These are phyloP conservation scores for Ectemnius cavifrons DNA, from an alignment of 2,888 invertebrate species.

Conservation along the genomic window DNA sequence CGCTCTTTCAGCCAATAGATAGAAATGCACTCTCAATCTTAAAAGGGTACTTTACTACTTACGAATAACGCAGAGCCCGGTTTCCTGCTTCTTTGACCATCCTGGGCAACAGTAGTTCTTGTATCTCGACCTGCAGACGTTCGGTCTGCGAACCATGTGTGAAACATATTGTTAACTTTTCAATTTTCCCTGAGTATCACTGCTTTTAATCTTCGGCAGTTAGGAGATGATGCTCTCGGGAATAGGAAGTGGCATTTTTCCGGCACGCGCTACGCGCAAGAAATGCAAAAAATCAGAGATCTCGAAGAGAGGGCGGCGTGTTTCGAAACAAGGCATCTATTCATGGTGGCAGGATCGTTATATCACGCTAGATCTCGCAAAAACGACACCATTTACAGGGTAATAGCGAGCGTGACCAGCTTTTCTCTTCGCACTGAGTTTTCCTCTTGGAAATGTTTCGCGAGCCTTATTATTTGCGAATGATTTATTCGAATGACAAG, in stretches of 20 bases:
- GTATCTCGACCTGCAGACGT: constrained; percentile 87
- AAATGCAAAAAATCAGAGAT: constrained; percentile 2
- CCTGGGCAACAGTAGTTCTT: constrained; percentile 91
- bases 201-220: no score
- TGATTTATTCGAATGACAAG: no score
- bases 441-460: no score
- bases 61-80: constrained; percentile 90
- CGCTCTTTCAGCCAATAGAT: constrained; percentile 15
- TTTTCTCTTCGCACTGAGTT: background rate
- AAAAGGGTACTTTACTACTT: constrained; percentile 79
- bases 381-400: no score
- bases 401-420: constrained; percentile 5
- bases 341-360: constrained; percentile 54
- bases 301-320: constrained; percentile 45
- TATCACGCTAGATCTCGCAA: constrained; percentile 20
- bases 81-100: constrained; percentile 87
- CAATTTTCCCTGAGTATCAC: no score
- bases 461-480: no score
- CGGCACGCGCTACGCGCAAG: background rate
- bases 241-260: background rate
- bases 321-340: constrained; percentile 71
- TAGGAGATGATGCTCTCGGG: background rate
- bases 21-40: constrained; percentile 8
- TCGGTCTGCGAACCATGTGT: constrained; percentile 82
- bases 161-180: no score